Conservation (phyloP, 2,888 invertebrate species). For the Pocota personata region DNA sequence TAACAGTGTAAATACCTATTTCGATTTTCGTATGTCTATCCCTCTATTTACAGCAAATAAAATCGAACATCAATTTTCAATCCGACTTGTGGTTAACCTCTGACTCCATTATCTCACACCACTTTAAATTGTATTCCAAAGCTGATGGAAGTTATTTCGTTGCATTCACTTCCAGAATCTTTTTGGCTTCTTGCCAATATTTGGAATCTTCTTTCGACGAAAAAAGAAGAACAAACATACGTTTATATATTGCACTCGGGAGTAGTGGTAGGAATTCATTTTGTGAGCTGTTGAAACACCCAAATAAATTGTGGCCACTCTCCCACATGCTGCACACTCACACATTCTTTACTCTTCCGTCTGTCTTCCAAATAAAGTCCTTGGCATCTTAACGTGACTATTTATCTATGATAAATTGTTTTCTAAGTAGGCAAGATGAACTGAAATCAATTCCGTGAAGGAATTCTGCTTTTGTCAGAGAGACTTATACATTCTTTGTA, state of each 20-base stretch:
- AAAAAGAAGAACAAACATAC: not conserved
- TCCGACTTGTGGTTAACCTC: constrained; percentile 48
- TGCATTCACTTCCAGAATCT: constrained; percentile 52
- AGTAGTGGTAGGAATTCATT: constrained; percentile 42
- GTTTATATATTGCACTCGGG: constrained; percentile 9
- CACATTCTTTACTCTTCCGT: not conserved
- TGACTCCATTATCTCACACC: constrained; percentile 41
- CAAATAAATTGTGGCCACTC: constrained; percentile 66
- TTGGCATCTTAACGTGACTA: constrained; percentile 72
- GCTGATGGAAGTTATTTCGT: constrained; percentile 61
- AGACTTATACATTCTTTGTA: constrained; percentile 54
- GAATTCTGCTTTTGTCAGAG: constrained; percentile 69
- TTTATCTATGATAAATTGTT: constrained; percentile 74
- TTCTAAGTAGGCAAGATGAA: constrained; percentile 73
- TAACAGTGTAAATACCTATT: too few species aligned
- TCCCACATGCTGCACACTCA: not conserved
- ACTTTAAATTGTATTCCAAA: constrained; percentile 41
- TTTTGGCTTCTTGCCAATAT: constrained; percentile 56
- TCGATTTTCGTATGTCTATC: not conserved
- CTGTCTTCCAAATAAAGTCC: constrained; percentile 32
- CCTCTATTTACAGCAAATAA: constrained; percentile 27
- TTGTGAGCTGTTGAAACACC: constrained; percentile 40
- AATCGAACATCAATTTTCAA: constrained; percentile 48
- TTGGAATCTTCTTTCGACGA: constrained; percentile 2
- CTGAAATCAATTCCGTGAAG: constrained; percentile 71